Evolutionary conservation across 2,797 vertebrate species (phyloP), one percentile per base, ranked within the genome.

Genomic region (Protonibea diacanthus): DNA sequence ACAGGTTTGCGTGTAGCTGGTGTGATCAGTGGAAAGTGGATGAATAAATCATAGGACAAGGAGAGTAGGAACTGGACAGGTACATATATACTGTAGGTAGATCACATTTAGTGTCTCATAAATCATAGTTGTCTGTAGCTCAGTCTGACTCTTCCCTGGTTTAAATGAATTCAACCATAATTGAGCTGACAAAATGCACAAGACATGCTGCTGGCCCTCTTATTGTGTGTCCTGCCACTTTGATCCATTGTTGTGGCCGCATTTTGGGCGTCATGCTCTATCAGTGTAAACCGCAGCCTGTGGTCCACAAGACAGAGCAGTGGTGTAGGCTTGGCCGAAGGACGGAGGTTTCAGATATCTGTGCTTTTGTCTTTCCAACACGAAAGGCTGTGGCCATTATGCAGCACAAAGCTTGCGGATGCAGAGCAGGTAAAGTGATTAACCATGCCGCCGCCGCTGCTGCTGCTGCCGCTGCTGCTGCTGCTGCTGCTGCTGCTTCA

Each of bases 1-100:
- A 71, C 40, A 62, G 80, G 83, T 25, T 82, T 83, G 80, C 69
- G 62, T 72, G 51, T 72, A 58, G 71, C 83, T 69, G 70, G 45
- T 86, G 63, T 85, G 90, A 93, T 91, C 92, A 81, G 77, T 88
- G 88, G 78, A 90, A 89, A 92, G 83, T 88, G 81, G 78, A 93
- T 94, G 89, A 94, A 94, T 95, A 89, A 95, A 90, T 93, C 58
- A 95, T 87, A 51, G 53, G 47, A 44, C 53, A 70, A 29, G 47
- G 17, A 61, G 72, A 90, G 62, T 23, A 66, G 67, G 61, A 68
- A 74, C 59, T 72, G 62, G 12, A n/a, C 66, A 48, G 42, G 59
- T 13, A 25, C 44, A 33, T 29, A 14, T 7, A 47, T 20, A 20
- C 23, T 53, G 14, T 47, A 10, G 38, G 66, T 57, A 51, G 11